Percentiles rank a stretch among this genome's conserved stretches.
phyloP scores from a whole-genome alignment of 2,797 vertebrate genomes.

The Clarias platycephalus region DNA sequence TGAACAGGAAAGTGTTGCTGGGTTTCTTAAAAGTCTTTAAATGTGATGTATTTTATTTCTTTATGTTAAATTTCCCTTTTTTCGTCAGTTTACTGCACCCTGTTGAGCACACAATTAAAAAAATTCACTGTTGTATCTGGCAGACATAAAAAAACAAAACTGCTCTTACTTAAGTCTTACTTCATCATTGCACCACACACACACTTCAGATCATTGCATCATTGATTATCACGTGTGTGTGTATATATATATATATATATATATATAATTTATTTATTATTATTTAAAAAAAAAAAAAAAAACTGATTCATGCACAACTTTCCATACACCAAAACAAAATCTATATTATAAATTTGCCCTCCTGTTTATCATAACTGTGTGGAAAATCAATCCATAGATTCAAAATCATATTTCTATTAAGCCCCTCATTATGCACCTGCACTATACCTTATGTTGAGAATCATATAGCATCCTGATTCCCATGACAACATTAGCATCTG shows the following conservation, averaged over 20 bases:
- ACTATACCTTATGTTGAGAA: background rate
- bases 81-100: background rate
- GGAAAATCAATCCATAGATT: background rate
- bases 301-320: background rate
- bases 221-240: no score
- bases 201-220: no score
- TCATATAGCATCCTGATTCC: no score
- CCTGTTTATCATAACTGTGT: background rate
- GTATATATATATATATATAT: no score
- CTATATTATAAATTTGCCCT: background rate
- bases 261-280: no score
- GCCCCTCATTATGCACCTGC: background rate
- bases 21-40: no score
- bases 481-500: background rate
- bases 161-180: background rate
- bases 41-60: background rate
- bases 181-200: no score
- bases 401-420: background rate
- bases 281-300: no score
- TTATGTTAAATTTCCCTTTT: background rate
- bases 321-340: background rate
- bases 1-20: background rate
- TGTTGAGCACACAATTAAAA: background rate
- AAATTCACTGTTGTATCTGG: background rate
- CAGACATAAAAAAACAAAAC: background rate